Conservation (phyloP, 2,888 invertebrate species). For the Glaucopsyche alexis region DNA sequence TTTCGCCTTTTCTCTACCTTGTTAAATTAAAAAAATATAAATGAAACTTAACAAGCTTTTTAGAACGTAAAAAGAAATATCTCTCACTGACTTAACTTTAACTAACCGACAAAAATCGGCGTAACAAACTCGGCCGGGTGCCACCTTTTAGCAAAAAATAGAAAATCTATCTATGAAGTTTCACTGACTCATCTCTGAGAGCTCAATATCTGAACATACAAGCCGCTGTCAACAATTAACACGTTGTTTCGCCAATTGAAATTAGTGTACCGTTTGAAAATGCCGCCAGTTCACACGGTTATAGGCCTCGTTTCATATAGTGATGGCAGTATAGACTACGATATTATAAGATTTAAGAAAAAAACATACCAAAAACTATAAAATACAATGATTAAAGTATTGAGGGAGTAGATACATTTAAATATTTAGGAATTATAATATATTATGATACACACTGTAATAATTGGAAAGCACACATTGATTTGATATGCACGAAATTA, state of each 20-base stretch:
- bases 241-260: constrained; percentile 17
- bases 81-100: too few species aligned
- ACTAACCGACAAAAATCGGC: background rate
- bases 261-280: constrained; percentile 21
- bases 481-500: too few species aligned
- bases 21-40: too few species aligned
- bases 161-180: background rate
- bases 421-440: too few species aligned
- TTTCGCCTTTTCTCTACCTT: too few species aligned
- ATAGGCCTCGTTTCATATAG: background rate
- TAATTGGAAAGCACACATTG: too few species aligned
- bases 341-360: background rate
- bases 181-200: constrained; percentile 8
- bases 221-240: constrained; percentile 16
- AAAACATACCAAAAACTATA: too few species aligned
- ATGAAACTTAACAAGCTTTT: too few species aligned
- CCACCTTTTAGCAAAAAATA: background rate
- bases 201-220: constrained; percentile 3
- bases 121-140: background rate
- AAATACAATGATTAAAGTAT: too few species aligned
- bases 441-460: too few species aligned
- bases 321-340: background rate
- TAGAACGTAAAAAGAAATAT: too few species aligned
- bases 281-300: constrained; percentile 24
- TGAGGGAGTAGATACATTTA: too few species aligned